phyloP scores from a whole-genome alignment of 1,140 invertebrate species.

The Hestina assimilis region DNA sequence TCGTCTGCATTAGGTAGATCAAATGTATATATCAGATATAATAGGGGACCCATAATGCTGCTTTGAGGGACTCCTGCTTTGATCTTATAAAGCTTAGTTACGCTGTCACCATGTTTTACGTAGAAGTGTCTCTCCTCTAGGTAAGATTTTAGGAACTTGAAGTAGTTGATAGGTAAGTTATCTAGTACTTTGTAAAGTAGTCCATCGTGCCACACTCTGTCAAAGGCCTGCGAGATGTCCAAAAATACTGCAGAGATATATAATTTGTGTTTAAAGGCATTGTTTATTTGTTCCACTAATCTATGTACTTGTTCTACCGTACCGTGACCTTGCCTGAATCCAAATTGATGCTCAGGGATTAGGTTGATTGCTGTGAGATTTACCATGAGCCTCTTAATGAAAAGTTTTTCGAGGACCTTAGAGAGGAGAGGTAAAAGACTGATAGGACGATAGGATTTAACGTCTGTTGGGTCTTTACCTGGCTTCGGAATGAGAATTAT shows the following conservation, averaged over 20 bases:
- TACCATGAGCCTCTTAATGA: background rate
- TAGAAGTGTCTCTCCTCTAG: constrained; percentile 1
- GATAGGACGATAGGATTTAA: constrained; percentile 25
- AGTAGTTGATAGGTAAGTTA: constrained; percentile 1
- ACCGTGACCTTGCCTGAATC: background rate
- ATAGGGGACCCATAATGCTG: constrained; percentile 13
- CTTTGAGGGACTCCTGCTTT: constrained; percentile 22
- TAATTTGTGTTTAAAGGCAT: background rate
- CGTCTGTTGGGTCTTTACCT: constrained; percentile 11
- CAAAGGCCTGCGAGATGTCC: constrained; percentile 15
- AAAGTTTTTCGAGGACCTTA: constrained; percentile 21
- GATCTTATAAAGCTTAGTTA: constrained; percentile 4
- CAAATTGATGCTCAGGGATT: constrained; percentile 16
- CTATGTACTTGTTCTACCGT: constrained; percentile 15
- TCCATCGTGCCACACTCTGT: constrained; percentile 20
- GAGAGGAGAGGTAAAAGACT: constrained; percentile 21
- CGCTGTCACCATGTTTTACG: background rate
- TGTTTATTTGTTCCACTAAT: background rate
- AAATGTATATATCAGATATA: constrained; percentile 11
- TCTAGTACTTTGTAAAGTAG: constrained; percentile 16
- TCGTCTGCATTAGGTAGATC: background rate
- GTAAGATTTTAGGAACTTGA: constrained; percentile 10
- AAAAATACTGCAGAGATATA: constrained; percentile 14
- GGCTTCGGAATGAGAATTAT: background rate
- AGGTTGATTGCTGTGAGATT: background rate